Base-by-base conservation (phyloP, 2,113 vertebrate genomes). In the Caretta caretta region DNA sequence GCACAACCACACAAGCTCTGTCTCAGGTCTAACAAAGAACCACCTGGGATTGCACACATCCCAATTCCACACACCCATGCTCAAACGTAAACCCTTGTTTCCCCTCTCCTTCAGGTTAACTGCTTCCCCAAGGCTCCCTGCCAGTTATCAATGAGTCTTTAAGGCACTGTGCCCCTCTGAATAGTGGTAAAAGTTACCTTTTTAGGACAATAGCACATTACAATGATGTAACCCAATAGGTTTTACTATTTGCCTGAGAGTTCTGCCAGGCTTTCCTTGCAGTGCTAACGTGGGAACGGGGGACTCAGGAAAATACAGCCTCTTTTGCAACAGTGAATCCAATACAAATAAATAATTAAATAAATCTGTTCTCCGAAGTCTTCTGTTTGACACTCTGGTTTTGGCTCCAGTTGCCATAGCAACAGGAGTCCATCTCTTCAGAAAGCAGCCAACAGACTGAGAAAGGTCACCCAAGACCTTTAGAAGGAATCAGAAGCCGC, bases 321-420 rank as follows among this genome's bases (percentile, higher is more conserved):
- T 72, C 0, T 6, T 65, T n/a, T 2, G 0, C 86, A 94, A 20
- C 38, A 91, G n/a, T 31, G n/a, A 24, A 59, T 25, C 88, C 35
- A 35, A 46, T 35, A 87, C 38, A 92, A 87, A 57, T 29, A 59
- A 59, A 59, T 29, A 42, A 42, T 42, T 42, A 83, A 59, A 59
- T 29, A 83, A 25, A 56, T 10, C 69, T 93, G 46, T 35, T 93
- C 81, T 92, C 75, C 57, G 20, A 62, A 88, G 22, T 31, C 53
- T 85, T 85, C 78, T 72, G n/a, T 3, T 12, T 62, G 72, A 6
- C 88, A 46, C n/a, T 57, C 65, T 38, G 51, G 38, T 51, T 51
- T 72, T 91, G 81, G 25, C 49, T 90, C 83, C 24, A 69, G 4
- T 59, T 82, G 10, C 38, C 65, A 25, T 27, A 84, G 49, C 54